Percentiles rank a stretch among this genome's conserved stretches.
Evolutionary conservation across 2,888 invertebrate genomes (phyloP).

Genomic region (Patella ulyssiponensis): DNA sequence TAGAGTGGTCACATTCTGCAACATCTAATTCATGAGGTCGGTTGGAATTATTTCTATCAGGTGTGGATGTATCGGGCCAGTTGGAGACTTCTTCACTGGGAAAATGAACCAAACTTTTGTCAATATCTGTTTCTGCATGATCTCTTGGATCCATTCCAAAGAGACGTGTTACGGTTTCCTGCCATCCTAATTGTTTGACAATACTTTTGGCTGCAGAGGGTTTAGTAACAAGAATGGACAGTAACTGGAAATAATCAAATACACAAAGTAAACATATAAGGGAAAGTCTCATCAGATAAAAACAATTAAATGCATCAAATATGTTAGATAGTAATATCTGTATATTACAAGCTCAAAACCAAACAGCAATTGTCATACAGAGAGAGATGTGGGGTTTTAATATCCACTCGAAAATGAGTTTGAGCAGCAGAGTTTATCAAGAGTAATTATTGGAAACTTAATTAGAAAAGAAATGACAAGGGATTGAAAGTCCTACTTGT

Average conservation of each 20-base stretch:
- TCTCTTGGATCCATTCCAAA: slow-evolving; percentile 47
- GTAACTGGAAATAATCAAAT: slow-evolving; percentile 49
- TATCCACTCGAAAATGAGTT: no score
- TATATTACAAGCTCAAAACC: no score
- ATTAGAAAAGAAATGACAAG: no score
- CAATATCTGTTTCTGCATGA: background rate
- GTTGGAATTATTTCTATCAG: slow-evolving; percentile 3
- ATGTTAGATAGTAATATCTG: no score
- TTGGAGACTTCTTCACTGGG: background rate
- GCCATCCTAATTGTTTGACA: slow-evolving; percentile 75
- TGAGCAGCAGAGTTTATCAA: no score
- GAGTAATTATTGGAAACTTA: no score
- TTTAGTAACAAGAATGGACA: slow-evolving; percentile 61
- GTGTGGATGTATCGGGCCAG: slow-evolving; percentile 18
- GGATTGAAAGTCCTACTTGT: no score
- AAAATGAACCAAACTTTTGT: background rate
- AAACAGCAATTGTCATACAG: no score
- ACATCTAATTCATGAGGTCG: background rate
- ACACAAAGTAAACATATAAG: background rate
- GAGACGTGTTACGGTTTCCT: slow-evolving; percentile 73
- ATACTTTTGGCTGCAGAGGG: slow-evolving; percentile 62
- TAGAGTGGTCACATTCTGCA: background rate
- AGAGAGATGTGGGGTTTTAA: no score
- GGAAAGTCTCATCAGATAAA: slow-evolving; percentile 10
- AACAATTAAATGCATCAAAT: background rate